These are phyloP conservation scores for Cercopithecus mona DNA, from an alignment of 2,113 vertebrate genomes.

Conservation along the genomic window DNA sequence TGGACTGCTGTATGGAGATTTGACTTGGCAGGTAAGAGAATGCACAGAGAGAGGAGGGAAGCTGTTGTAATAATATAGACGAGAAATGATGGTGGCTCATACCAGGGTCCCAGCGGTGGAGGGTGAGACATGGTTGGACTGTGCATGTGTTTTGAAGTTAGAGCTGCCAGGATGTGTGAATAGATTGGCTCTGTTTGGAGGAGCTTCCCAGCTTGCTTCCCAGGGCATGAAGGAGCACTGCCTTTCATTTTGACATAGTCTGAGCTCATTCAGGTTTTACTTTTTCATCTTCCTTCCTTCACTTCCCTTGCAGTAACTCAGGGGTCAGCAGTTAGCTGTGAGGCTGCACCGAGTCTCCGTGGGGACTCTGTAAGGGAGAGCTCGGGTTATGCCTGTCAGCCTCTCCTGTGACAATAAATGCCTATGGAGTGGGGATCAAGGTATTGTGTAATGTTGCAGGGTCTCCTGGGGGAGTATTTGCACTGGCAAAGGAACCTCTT, in stretches of 20 bases:
- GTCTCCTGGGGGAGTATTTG: background rate
- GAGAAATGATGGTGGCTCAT: background rate
- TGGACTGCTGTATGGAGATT: background rate
- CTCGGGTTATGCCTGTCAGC: background rate
- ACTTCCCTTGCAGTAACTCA: background rate
- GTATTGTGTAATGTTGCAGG: background rate
- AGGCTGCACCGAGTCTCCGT: background rate
- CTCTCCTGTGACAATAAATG: background rate
- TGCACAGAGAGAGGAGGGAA: background rate
- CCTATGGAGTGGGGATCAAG: background rate
- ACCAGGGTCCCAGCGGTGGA: background rate
- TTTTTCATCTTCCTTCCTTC: background rate
- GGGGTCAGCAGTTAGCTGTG: background rate
- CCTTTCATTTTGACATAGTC: background rate
- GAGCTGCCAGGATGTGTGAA: background rate
- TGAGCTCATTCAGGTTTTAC: background rate
- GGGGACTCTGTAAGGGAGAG: background rate
- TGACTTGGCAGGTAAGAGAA: background rate
- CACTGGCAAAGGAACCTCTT: background rate
- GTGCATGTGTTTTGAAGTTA: background rate
- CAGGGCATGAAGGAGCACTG: background rate
- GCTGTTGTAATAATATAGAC: background rate
- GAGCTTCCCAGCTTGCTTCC: background rate
- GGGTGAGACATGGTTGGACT: background rate
- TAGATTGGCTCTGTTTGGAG: background rate